phyloP scores from a whole-genome alignment of 2,797 vertebrate species.

The Ataeniobius toweri region DNA sequence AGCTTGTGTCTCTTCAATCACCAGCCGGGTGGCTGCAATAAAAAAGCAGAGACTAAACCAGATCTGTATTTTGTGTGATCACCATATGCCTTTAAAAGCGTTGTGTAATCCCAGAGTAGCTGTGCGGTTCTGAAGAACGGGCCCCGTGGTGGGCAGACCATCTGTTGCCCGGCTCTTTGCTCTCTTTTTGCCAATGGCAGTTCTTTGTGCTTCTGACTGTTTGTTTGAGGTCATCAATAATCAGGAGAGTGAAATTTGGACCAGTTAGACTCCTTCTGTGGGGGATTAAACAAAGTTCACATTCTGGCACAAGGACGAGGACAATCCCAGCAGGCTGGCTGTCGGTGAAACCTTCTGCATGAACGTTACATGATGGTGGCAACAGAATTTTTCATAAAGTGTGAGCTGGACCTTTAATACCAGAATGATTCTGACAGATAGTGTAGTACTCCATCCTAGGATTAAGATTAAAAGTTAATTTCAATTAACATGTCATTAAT shows the following conservation, averaged over 20 bases:
- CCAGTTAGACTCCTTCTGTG: neutral
- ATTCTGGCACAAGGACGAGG: neutral
- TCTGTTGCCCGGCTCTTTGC: constrained; percentile 16
- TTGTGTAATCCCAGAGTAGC: neutral
- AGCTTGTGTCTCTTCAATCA: neutral
- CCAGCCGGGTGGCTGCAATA: neutral
- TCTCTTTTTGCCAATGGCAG: constrained; percentile 9
- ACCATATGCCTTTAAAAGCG: constrained; percentile 21
- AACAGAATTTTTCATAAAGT: too few species aligned
- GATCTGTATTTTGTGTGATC: neutral
- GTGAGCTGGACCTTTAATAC: neutral
- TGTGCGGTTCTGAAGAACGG: neutral
- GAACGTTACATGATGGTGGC: too few species aligned
- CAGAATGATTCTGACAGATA: neutral
- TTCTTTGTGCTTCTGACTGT: neutral
- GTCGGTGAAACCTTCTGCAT: too few species aligned
- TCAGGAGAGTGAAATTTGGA: neutral
- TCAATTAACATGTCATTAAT: too few species aligned
- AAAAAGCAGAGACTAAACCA: neutral
- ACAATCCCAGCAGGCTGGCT: too few species aligned
- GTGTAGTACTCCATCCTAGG: neutral
- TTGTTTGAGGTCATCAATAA: neutral
- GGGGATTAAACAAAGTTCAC: neutral
- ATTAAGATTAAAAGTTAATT: too few species aligned
- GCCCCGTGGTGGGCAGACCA: constrained; percentile 4